Evolutionary conservation across 2,797 vertebrate species (phyloP), one percentile per base, ranked within the genome.

Genomic region (Chelon labrosus): DNA sequence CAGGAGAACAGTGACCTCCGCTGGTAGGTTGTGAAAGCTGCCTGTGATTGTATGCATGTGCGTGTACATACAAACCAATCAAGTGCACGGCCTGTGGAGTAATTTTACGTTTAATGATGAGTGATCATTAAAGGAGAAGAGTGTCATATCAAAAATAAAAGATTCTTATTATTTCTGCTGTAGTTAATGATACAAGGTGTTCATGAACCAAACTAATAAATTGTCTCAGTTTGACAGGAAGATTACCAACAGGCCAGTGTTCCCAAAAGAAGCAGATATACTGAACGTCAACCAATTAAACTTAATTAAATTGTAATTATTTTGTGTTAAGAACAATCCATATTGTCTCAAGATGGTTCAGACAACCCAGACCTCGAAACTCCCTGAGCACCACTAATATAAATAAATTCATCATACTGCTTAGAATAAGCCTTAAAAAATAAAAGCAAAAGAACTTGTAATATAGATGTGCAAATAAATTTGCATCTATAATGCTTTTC

Each of bases 1-100:
- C 65, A 68, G 80, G 77, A 67, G 63, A 90, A 86, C 79, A 82
- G 84, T 49, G 90, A 84, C 93, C 91, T 90, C 93, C 90, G 65
- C 88, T 92, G 92, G 90, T n/a, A 13, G 59, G 27, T 19, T 31
- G 16, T 31, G 50, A 68, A 50, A 66, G 37, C 35, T 31, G 13
- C 16, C 25, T 9, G 12, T 27, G 35, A 12, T 7, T 27, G 6
- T 35, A n/a, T 50, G 38, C 12, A 12, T 56, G 59, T 22, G 50
- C 13, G 49, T 41, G 16, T 12, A 8, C n/a, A 44, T 4, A 7
- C 12, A 2, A 20, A 20, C 41, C 14, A 37, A 19, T 17, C 31
- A 22, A 22, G 17, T 50, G 47, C 27, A 11, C 3, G 46, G 10
- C 7, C 7, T 19, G n/a, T 37, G 14, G n/a, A 37, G 52, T 12